Base-by-base conservation (phyloP, 2,113 vertebrate species). In the Hassar affinis region DNA sequence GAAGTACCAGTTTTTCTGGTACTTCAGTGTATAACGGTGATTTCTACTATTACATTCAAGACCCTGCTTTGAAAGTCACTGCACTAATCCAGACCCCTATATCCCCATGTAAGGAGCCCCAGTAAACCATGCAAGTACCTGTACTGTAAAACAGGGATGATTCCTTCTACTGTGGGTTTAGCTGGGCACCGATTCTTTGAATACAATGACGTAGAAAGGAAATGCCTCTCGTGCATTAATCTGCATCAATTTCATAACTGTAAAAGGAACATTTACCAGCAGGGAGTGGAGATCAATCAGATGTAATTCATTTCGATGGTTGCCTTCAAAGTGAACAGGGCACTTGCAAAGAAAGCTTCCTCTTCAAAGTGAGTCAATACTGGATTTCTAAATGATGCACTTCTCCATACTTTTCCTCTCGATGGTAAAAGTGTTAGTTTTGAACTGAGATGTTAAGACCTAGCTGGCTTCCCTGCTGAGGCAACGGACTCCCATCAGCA, bases 331-430 rank as follows among this genome's bases (percentile, higher is more conserved):
- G 4, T 45, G 33, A 47, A n/a, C 35, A 4, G 75, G 27, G 4
- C 51, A 17, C 81, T 75, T 27, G 62, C 62, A n/a, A 59, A 47
- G 52, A 78, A 59, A 71, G 38, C 76, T 71, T 79, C 51, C 62
- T 45, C n/a, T 71, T 71, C 76, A 49, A 47, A 9, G 38, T 59
- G 51, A 69, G 64, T 78, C 51, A 35, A 38, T 56, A 57, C 51
- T 45, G 62, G n/a, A 20, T 72, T 79, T 79, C 76, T 79, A 52
- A 71, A 72, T 22, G 71, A 76, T 25, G 75, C 64, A 79, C 71
- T 35, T 27, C 35, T 59, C 17, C 17, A 35, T 52, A 25, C 27
- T 77, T 22, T 17, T 2, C 64, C n/a, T 33, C 27, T 84, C 33
- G 61, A 78, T 17, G 12, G 59, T 30, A n/a, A n/a, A n/a, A n/a